Evolutionary conservation across 2,113 vertebrate genomes (phyloP).

Genomic region (Sarotherodon lohbergeri): DNA sequence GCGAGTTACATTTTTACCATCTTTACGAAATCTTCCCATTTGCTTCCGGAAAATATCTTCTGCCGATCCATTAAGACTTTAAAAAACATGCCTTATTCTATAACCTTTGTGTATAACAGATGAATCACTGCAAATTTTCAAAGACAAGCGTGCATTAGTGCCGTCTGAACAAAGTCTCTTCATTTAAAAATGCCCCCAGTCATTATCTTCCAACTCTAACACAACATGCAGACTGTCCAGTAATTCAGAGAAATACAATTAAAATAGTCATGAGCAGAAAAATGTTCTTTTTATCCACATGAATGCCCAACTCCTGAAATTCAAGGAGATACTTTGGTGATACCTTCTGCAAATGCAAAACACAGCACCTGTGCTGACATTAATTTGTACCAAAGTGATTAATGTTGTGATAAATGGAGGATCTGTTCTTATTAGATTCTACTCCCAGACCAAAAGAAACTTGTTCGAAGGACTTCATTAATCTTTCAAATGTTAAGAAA

Average conservation of each 20-base stretch:
- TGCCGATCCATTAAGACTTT: background rate
- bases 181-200: background rate
- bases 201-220: background rate
- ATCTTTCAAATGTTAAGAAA: constrained; percentile 35
- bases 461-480: constrained; percentile 40
- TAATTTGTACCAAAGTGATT: constrained; percentile 30
- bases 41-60: background rate
- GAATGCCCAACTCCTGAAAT: background rate
- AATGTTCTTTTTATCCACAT: background rate
- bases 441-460: constrained; percentile 16
- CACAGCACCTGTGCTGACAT: background rate
- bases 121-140: background rate
- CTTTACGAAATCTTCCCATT: background rate
- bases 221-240: background rate
- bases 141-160: background rate
- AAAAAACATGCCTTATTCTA: background rate
- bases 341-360: background rate
- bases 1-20: background rate
- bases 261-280: background rate
- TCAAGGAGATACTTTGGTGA: background rate
- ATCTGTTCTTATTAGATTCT: constrained; percentile 32
- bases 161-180: background rate
- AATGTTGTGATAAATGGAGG: constrained; percentile 38
- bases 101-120: background rate
- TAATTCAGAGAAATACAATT: background rate